A percentile compares a stretch with the other conserved stretches of the same genome.
phyloP scores from a whole-genome alignment of 2,797 vertebrate species.

The Brachyalestes nurse region DNA sequence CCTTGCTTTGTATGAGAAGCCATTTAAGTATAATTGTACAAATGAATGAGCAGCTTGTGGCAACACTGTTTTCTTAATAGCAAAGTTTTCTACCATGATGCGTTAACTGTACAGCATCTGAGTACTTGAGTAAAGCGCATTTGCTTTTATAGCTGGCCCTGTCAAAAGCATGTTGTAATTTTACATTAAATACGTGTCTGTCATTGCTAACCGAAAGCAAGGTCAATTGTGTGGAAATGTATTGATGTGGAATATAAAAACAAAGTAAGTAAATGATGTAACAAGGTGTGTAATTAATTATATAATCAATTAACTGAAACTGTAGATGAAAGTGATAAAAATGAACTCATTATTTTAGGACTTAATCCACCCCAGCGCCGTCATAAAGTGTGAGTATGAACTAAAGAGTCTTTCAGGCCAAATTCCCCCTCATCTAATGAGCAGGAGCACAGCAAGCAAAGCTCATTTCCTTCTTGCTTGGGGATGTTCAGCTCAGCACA shows the following conservation, averaged over 20 bases:
- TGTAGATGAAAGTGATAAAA: not conserved
- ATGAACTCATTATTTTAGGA: not conserved
- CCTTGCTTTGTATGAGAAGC: not conserved
- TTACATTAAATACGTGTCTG: no score
- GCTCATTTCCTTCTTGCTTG: slow-evolving; percentile 37
- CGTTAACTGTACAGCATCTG: not conserved
- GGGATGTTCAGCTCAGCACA: slow-evolving; percentile 40
- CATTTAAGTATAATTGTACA: not conserved
- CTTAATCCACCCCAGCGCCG: not conserved
- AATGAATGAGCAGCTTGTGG: not conserved
- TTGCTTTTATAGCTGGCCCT: not conserved
- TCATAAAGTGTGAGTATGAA: slow-evolving; percentile 41
- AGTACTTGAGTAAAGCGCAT: not conserved
- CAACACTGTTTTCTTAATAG: not conserved
- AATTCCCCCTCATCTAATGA: slow-evolving; percentile 46
- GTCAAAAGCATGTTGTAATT: no score
- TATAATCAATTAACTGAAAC: not conserved
- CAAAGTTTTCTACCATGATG: not conserved
- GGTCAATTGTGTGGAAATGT: not conserved
- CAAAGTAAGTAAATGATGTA: no score
- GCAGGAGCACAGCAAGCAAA: slow-evolving; percentile 47
- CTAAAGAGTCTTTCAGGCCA: slow-evolving; percentile 22
- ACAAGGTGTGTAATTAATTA: no score
- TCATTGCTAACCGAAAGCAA: not conserved
- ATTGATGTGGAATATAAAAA: no score